Conservation (phyloP, 2,797 vertebrate species). For the Sebastes baramenuke region DNA sequence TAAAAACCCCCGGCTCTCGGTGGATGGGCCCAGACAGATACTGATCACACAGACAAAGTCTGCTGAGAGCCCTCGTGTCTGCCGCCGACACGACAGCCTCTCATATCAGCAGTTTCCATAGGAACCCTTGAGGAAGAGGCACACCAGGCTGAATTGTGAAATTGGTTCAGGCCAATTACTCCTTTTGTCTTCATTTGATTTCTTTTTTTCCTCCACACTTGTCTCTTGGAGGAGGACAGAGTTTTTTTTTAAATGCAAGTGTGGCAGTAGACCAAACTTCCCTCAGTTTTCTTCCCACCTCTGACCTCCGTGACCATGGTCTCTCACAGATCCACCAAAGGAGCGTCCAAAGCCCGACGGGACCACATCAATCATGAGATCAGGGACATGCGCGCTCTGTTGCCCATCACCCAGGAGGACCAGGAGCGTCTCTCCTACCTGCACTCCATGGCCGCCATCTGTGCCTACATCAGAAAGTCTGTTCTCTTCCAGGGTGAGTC, state of each 20-base stretch:
- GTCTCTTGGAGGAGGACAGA: background rate
- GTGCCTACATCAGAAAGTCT: conserved; percentile 82
- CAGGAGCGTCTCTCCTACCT: conserved; percentile 90
- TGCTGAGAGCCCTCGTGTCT: conserved; percentile 56
- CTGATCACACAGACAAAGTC: conserved; percentile 55
- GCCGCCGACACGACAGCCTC: conserved; percentile 46
- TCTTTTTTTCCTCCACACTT: background rate
- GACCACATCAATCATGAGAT: conserved; percentile 90
- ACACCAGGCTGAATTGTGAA: conserved; percentile 11
- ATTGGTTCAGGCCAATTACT: conserved; percentile 14
- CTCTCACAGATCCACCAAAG: conserved; percentile 88
- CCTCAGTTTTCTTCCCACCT: background rate
- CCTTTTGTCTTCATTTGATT: conserved; percentile 10
- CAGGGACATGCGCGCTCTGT: conserved; percentile 83
- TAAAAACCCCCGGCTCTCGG: conserved; percentile 68
- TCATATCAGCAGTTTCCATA: conserved; percentile 72
- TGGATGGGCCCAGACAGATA: conserved; percentile 68
- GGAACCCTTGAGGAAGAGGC: conserved; percentile 59
- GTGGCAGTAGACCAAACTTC: conserved; percentile 14
- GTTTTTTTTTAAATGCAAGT: background rate
- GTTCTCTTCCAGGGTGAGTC: conserved; percentile 74
- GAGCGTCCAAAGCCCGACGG: conserved; percentile 89
- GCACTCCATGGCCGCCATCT: conserved; percentile 89
- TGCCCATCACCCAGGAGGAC: conserved; percentile 82
- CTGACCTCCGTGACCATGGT: conserved; percentile 60